Evolutionary conservation across 2,888 invertebrate species (phyloP).

Genomic region (Automeris io): DNA sequence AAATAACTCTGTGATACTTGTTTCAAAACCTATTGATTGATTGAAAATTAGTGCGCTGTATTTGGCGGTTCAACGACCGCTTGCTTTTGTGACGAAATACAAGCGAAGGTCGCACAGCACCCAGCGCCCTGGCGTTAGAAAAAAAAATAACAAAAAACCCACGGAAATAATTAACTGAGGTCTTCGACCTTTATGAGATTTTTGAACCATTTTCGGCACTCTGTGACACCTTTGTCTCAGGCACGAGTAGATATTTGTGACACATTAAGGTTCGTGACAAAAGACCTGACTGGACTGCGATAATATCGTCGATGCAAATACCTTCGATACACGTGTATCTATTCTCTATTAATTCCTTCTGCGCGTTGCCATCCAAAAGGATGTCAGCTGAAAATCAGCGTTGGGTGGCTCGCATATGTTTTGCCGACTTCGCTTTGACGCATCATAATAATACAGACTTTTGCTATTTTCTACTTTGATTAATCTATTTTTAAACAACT

Average conservation of each 20-base stretch:
- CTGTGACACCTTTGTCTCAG: not conserved
- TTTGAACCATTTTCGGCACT: conserved; percentile 24
- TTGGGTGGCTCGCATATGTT: too few relatives aligned
- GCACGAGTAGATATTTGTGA: not conserved
- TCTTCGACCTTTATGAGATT: conserved; percentile 37
- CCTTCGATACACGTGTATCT: too few relatives aligned
- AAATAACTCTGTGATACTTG: conserved; percentile 10
- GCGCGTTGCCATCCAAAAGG: too few relatives aligned
- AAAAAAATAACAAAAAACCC: conserved; percentile 30
- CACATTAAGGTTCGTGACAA: not conserved
- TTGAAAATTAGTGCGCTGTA: conserved; percentile 12
- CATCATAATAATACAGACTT: too few relatives aligned
- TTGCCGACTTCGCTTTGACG: too few relatives aligned
- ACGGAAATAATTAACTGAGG: conserved; percentile 43
- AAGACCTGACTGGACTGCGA: too few relatives aligned
- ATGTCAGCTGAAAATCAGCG: too few relatives aligned
- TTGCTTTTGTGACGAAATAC: conserved; percentile 51
- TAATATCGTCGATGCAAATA: too few relatives aligned
- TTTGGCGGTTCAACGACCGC: conserved; percentile 48
- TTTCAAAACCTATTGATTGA: conserved; percentile 11
- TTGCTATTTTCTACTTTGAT: too few relatives aligned
- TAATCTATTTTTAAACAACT: too few relatives aligned
- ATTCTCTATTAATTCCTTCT: too few relatives aligned
- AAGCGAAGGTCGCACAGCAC: conserved; percentile 51
- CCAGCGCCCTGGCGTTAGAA: conserved; percentile 39